A percentile compares a stretch with the other conserved stretches of the same genome.
phyloP scores from a whole-genome alignment of 2,888 invertebrate genomes.

The Eupithecia inturbata region DNA sequence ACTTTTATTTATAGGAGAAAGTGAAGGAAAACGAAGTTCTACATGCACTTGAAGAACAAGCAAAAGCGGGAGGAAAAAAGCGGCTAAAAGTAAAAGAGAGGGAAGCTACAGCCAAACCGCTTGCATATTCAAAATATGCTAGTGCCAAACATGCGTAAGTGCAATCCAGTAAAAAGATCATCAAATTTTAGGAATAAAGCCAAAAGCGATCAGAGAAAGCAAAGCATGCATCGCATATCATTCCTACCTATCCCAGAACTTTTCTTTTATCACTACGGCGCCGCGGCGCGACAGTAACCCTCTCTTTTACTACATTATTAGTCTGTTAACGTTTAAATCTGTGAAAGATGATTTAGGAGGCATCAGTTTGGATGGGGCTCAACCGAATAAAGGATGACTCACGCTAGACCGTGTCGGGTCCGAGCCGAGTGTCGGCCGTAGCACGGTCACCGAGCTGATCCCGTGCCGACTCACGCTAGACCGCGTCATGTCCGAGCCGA shows the following conservation, averaged over 20 bases:
- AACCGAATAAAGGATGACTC: too few relatives aligned
- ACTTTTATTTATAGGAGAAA: neutral
- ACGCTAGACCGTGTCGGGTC: too few relatives aligned
- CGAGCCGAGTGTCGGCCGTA: too few relatives aligned
- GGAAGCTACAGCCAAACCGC: conserved; percentile 20
- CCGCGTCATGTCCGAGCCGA: too few relatives aligned
- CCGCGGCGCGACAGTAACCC: neutral
- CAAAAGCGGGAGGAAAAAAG: neutral
- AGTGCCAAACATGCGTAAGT: conserved; percentile 50
- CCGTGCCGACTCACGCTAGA: too few relatives aligned
- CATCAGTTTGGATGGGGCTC: too few relatives aligned
- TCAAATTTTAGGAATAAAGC: neutral
- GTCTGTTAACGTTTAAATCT: neutral
- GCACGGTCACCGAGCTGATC: too few relatives aligned
- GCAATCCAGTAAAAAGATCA: neutral
- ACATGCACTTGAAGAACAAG: neutral
- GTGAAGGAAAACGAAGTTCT: neutral
- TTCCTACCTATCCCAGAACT: neutral
- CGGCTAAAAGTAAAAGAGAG: conserved; percentile 12
- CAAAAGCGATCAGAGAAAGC: conserved; percentile 1
- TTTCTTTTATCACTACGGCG: neutral
- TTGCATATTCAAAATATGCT: conserved; percentile 33
- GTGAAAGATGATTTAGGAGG: too few relatives aligned
- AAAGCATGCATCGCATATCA: neutral
- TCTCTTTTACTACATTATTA: neutral